Conservation (phyloP, 1,140 invertebrate species). For the Achroia grisella region DNA sequence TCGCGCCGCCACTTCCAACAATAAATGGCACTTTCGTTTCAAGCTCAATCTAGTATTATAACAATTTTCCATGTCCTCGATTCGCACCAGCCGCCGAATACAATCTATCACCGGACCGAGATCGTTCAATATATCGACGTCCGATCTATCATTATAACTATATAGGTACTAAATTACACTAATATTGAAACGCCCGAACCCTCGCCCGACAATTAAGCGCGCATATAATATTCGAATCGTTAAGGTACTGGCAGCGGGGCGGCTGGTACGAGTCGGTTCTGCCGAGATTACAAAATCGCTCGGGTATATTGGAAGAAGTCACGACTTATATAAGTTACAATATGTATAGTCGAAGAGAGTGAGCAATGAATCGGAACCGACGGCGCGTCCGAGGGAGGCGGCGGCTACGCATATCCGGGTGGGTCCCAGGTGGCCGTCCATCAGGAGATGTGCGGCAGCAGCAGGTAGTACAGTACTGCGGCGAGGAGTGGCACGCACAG, state of each 20-base stretch:
- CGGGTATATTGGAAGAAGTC: not conserved
- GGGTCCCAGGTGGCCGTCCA: slow-evolving; percentile 71
- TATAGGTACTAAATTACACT: slow-evolving; percentile 34
- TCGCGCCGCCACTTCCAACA: slow-evolving; percentile 11
- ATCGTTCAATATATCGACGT: slow-evolving; percentile 13
- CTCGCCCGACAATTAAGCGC: slow-evolving; percentile 13
- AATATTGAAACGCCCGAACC: slow-evolving; percentile 29
- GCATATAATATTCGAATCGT: slow-evolving; percentile 22
- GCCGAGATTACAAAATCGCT: slow-evolving; percentile 1
- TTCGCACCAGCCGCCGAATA: slow-evolving; percentile 9
- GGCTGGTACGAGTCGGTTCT: slow-evolving; percentile 3
- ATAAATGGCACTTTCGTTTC: slow-evolving; percentile 46
- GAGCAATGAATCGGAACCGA: not conserved
- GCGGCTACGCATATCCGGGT: slow-evolving; percentile 51
- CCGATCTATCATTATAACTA: slow-evolving; percentile 17
- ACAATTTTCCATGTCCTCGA: slow-evolving; percentile 5
- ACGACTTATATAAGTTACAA: no score
- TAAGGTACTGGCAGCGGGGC: slow-evolving; percentile 16
- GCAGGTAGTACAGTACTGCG: slow-evolving; percentile 40
- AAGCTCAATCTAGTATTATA: slow-evolving; percentile 9
- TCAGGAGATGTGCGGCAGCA: slow-evolving; percentile 66
- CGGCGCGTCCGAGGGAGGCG: no score
- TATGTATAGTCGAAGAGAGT: no score
- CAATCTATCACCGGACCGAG: slow-evolving; percentile 9
- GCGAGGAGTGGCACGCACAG: slow-evolving; percentile 44